Evolutionary conservation across 2,797 vertebrate genomes (phyloP), one percentile per base, ranked within the genome.

Genomic region (Urocyon cinereoargenteus): DNA sequence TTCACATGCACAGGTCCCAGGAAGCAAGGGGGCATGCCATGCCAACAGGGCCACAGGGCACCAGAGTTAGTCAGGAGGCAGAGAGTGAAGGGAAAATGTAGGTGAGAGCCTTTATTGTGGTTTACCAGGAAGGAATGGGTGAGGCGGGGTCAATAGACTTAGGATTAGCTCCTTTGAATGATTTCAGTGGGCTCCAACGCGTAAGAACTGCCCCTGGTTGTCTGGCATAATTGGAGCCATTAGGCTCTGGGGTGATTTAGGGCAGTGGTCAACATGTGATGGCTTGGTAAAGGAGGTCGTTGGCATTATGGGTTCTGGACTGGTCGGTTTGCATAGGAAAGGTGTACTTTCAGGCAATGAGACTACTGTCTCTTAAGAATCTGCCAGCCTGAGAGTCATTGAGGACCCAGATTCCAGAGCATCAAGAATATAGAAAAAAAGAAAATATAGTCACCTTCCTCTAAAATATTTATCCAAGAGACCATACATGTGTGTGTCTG

Each of bases 391-490:
- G 79, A 77, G 36, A 89, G 18, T 53, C 66, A 88, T 31, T 51
- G 51, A 73, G 61, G 53, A 21, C 5, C 16, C 31, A 73, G 16
- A 24, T 9, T 4, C 72, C 57, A 81, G 61, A 82, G 51, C 77
- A 49, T 86, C 36, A 61, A 34, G 34, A 59, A 64, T 59, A 82
- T 0, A 75, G 36, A 88, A 72, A 53, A 86, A 18, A 53, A 21
- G 45, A 51, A 90, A 83, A 28, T n/a, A 53, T 12, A 57, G 78
- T 57, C 1, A 26, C 36, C 59, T 19, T n/a, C 66, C 88, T 95
- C 90, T 84, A 53, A 82, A 88, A 36, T 70, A 53, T 53, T 72
- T 91, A 77, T 51, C 61, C 49, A 53, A 34, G 70, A 96, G 73
- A 83, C 59, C 2, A 14, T 64, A 86, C n/a, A 40, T 19, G 0